A percentile compares a stretch with the other conserved stretches of the same genome.
phyloP scores from a whole-genome alignment of 2,888 invertebrate species.

The Bugula neritina region DNA sequence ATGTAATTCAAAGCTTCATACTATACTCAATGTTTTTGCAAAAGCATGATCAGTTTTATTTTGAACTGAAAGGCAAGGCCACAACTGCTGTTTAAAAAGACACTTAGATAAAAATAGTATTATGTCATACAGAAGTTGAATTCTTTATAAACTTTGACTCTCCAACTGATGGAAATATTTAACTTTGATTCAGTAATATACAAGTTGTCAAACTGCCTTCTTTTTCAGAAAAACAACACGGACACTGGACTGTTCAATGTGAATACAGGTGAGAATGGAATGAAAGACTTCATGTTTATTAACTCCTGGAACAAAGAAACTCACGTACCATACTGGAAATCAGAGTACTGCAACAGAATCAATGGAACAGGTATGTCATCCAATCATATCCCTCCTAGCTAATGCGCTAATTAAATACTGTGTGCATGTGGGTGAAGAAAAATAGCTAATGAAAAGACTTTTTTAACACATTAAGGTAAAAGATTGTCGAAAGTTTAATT shows the following conservation, averaged over 20 bases:
- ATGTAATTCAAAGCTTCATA: not conserved
- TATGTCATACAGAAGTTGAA: too few species aligned
- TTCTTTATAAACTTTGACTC: too few species aligned
- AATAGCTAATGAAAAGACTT: too few species aligned
- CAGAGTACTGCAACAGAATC: slow-evolving; percentile 35
- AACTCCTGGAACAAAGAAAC: slow-evolving; percentile 14
- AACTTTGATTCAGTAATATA: not conserved
- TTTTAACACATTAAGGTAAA: too few species aligned
- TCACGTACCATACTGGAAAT: slow-evolving; percentile 34
- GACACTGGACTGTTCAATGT: slow-evolving; percentile 72
- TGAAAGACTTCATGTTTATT: slow-evolving; percentile 3
- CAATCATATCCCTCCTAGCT: too few species aligned
- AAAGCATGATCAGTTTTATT: too few species aligned
- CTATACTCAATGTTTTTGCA: too few species aligned
- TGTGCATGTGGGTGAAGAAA: not conserved
- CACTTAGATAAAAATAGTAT: too few species aligned
- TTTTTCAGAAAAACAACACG: slow-evolving; percentile 71
- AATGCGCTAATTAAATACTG: not conserved
- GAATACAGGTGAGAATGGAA: slow-evolving; percentile 61
- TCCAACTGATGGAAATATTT: too few species aligned
- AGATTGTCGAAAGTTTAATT: too few species aligned
- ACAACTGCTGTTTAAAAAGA: too few species aligned
- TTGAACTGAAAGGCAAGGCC: too few species aligned
- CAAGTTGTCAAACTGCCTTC: not conserved
- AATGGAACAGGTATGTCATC: slow-evolving; percentile 40